These are phyloP conservation scores for Phrynosoma platyrhinos DNA, from an alignment of 2,113 vertebrate genomes.

Conservation along the genomic window DNA sequence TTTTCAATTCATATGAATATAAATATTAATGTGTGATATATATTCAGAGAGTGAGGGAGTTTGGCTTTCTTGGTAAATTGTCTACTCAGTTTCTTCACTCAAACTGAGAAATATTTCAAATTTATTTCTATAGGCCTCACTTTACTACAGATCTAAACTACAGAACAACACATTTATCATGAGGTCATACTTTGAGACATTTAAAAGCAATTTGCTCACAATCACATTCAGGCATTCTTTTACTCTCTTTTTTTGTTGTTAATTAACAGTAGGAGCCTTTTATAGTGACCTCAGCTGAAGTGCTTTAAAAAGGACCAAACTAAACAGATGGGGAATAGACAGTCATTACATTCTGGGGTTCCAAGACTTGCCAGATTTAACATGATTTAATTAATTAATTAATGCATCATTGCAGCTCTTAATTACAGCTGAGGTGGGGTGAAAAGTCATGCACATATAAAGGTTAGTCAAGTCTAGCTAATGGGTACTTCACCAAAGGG, in stretches of 20 bases:
- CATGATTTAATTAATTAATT: too few relatives aligned
- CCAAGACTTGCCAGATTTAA: too few relatives aligned
- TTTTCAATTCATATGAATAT: too few relatives aligned
- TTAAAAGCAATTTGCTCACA: neutral
- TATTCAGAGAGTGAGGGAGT: too few relatives aligned
- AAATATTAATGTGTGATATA: too few relatives aligned
- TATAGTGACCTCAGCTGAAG: neutral
- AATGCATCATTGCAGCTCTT: neutral
- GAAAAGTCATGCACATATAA: neutral
- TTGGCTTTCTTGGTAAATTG: neutral
- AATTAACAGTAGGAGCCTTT: neutral
- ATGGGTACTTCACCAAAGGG: neutral
- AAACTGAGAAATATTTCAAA: neutral
- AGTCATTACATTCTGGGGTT: too few relatives aligned
- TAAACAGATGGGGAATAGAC: neutral
- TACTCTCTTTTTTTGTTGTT: neutral
- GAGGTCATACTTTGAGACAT: neutral
- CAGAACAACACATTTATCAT: neutral
- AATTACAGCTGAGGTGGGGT: neutral
- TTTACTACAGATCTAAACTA: conserved; percentile 2
- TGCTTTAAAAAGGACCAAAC: neutral
- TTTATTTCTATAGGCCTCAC: neutral
- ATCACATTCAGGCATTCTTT: neutral
- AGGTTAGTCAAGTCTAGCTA: neutral
- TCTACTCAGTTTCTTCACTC: neutral